Base-by-base conservation (phyloP, 2,888 invertebrate species). In the Drosophila mulleri region DNA sequence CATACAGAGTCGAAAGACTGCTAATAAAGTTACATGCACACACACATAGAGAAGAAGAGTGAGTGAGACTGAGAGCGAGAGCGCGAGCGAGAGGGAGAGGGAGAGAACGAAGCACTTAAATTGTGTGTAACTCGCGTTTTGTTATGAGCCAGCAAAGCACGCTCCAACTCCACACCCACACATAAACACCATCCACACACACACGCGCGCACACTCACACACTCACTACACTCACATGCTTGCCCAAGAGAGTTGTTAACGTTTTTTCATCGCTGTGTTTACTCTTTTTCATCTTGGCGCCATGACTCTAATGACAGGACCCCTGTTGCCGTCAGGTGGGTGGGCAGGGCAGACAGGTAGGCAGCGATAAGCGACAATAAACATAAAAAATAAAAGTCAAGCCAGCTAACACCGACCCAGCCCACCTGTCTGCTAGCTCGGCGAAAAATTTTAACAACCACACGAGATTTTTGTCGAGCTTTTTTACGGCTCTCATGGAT, bases 231-330 rank as follows among this genome's bases (percentile, higher is more conserved):
- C 23, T 20, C 39, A 39, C 32, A 58, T 32, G 39, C 48, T 45
- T 45, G 56, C 90, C 87, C 90, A 88, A 88, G 87, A 88, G 87
- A 88, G 87, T 90, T 90, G 89, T 90, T 88, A 88, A 88, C 89
- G 83, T 88, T 80, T 89, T 84, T 84, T 84, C 82, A 81, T 81
- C 74, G 79, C 79, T 68, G 70, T 89, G 89, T 85, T 87, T 83
- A 85, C 84, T 85, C 84, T 85, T 89, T 88, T 81, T 87, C 83
- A 89, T 86, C 89, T 86, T 84, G 78, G 73, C 83, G 64, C 70
- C 74, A 67, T 60, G 75, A 86, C 78, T 74, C 89, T 84, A 84
- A 89, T 84, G 83, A 87, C 83, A 84, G 86, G 68, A 74, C 67
- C 74, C 78, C 70, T 23, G 61, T 65, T 56, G 74, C 66, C 68